Conservation (phyloP, 2,113 vertebrate genomes). For the Aphelocoma coerulescens region DNA sequence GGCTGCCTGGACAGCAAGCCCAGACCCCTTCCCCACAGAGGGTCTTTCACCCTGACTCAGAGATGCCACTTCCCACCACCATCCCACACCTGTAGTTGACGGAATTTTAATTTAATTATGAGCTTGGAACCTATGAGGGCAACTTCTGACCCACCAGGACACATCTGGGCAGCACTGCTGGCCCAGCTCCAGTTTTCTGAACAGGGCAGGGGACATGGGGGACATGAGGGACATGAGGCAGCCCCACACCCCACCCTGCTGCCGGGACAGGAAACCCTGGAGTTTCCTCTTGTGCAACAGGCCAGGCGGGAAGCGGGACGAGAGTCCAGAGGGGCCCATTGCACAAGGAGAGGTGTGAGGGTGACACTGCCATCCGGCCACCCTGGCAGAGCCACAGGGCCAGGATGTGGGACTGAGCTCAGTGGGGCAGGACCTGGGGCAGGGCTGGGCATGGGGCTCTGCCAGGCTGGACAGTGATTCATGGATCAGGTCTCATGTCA, state of each 20-base stretch:
- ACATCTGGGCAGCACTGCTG: rapidly evolving
- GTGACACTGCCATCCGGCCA: rapidly evolving
- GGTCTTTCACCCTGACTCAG: background rate
- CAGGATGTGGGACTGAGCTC: background rate
- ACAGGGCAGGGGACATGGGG: rapidly evolving
- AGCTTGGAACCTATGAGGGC: background rate
- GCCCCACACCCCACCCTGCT: background rate
- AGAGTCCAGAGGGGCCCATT: background rate
- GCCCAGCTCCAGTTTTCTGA: rapidly evolving
- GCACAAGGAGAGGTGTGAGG: background rate
- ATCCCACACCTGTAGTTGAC: background rate
- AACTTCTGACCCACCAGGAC: background rate
- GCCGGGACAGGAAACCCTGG: background rate
- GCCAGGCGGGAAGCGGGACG: background rate
- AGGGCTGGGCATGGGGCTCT: background rate
- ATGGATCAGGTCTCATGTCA: rapidly evolving
- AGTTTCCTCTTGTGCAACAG: background rate
- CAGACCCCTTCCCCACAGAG: rapidly evolving
- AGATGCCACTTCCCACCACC: background rate
- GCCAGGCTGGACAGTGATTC: background rate
- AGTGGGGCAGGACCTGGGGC: background rate
- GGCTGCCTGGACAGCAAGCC: background rate
- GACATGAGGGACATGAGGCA: rapidly evolving
- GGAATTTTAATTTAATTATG: background rate
- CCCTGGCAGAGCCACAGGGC: background rate